Evolutionary conservation across 2,888 invertebrate species (phyloP), one percentile per base, ranked within the genome.

Genomic region (Hypena proboscidalis): DNA sequence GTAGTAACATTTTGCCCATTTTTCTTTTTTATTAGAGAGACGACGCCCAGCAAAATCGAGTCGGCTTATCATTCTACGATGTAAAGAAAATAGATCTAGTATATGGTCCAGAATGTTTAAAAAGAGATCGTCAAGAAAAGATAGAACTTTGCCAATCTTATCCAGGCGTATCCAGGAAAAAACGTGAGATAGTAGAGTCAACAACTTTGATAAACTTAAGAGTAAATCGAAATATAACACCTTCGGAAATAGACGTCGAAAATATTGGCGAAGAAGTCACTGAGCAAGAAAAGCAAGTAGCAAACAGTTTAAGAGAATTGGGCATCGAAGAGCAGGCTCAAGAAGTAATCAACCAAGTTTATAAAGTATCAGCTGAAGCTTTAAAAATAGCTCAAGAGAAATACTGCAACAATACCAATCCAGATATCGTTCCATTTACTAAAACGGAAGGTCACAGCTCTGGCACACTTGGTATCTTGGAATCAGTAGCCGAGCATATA

Each of bases 221-320:
- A 39, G 80, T 86, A 0, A 90, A 89, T 25, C 74, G 77, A 0
- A 65, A 85, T 2, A 89, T 89, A 3, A 88, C 82, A 1, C 84
- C 87, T 0, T 71, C 79, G 1, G 2, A 4, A 5, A 1, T 11
- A 29, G 11, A n/a, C 3, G 8, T 8, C 3, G 8, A 31, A 8
- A 31, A 42, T 4, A 35, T n/a, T n/a, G n/a, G n/a, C n/a, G n/a
- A 14, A 21, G 6, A 20, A 10, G n/a, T 6, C n/a, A 10, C 0
- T 1, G 4, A 6, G n/a, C 2, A 14, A 4, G 3, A 13, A 10
- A 17, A 15, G n/a, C 23, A 37, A 2, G 0, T 66, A 0, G 39
- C 48, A 1, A 27, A 51, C 0, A 59, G 14, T 1, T 8, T 85
- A 0, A 61, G 58, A 20, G 58, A 72, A 2, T 33, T 86, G n/a